Conservation (phyloP, 2,888 invertebrate species). For the Ferdinandea cuprea region DNA sequence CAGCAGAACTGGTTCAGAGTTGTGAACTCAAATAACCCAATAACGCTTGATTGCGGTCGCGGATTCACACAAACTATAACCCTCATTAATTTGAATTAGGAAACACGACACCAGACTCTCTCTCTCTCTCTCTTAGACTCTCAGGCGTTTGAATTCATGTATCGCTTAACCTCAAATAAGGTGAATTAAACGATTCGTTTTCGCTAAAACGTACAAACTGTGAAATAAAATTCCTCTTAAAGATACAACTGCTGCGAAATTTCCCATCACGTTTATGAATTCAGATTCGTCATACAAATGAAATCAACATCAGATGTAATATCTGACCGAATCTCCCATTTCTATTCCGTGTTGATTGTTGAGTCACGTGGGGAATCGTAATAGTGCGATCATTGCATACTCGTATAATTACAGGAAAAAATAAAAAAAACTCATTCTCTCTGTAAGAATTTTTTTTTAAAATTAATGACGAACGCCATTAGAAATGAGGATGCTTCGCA, state of each 20-base stretch:
- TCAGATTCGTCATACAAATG: no score
- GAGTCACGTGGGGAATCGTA: not conserved
- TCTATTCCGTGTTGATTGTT: not conserved
- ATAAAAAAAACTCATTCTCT: not conserved
- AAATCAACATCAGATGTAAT: not conserved
- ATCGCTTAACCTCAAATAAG: no score
- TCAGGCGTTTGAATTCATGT: no score
- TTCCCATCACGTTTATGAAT: no score
- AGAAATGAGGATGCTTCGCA: not conserved
- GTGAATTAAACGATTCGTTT: no score
- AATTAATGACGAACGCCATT: conserved; percentile 3
- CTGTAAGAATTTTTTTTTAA: not conserved
- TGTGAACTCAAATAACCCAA: conserved; percentile 3
- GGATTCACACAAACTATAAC: not conserved
- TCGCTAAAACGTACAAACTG: no score
- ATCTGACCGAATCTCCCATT: not conserved
- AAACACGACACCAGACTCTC: not conserved
- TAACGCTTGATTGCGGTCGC: not conserved
- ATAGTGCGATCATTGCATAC: not conserved
- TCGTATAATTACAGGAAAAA: no score
- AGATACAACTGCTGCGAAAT: no score
- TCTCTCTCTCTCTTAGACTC: not conserved
- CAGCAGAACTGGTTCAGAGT: no score
- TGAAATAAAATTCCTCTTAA: no score
- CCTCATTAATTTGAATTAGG: not conserved